phyloP scores from a whole-genome alignment of 37 sponge, comb jelly and placozoan species.

The Eunapius fragilis region DNA sequence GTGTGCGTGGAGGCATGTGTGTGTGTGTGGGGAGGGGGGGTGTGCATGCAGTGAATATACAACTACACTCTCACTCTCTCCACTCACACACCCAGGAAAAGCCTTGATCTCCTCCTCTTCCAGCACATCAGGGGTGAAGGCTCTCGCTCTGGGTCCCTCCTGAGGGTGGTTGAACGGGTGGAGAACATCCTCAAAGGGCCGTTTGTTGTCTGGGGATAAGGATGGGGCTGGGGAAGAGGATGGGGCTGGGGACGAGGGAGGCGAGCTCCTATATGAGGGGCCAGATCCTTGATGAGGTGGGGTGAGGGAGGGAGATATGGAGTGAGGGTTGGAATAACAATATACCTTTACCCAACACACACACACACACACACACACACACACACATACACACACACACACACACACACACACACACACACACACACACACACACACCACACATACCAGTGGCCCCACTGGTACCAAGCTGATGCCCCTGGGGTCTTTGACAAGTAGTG shows the following conservation, averaged over 20 bases:
- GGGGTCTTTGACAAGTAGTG: background rate
- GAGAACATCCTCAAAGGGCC: conserved; percentile 20
- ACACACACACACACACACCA: no score
- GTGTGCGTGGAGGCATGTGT: background rate
- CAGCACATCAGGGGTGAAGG: conserved; percentile 91
- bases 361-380: no score
- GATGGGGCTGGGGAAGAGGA: background rate
- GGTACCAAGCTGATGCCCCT: no score
- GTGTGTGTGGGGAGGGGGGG: no score
- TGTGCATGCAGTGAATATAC: no score
- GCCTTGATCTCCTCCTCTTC: conserved; percentile 67
- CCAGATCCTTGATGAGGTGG: background rate
- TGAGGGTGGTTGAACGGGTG: conserved; percentile 90
- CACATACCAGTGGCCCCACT: background rate
- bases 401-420: no score
- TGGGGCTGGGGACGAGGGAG: background rate
- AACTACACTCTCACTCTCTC: background rate
- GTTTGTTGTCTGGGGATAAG: background rate
- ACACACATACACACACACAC: no score
- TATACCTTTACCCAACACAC: no score
- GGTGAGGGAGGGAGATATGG: no score
- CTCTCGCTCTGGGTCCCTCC: conserved; percentile 80
- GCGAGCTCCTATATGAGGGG: background rate
- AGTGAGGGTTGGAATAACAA: no score
- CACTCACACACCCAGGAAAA: conserved; percentile 78